Conservation (phyloP, 2,888 invertebrate species). For the Plagiodera versicolora region DNA sequence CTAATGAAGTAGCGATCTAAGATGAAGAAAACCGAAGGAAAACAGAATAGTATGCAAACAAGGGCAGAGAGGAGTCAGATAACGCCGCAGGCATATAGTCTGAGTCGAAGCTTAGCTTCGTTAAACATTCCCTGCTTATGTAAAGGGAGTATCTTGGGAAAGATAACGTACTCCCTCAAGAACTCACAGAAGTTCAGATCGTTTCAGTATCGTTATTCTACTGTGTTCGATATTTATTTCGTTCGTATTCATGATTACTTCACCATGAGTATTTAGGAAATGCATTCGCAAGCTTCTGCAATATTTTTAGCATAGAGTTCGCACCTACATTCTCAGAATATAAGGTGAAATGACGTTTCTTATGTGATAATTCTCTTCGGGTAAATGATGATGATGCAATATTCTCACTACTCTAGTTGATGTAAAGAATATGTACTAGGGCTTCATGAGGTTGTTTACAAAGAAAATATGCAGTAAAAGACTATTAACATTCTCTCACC, state of each 20-base stretch:
- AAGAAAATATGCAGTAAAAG: too few species aligned
- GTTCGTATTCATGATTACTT: not conserved
- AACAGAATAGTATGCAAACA: conserved; percentile 1
- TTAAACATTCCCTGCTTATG: not conserved
- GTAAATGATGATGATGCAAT: too few species aligned
- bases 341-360: too few species aligned
- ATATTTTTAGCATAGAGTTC: too few species aligned
- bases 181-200: not conserved
- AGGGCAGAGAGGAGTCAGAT: not conserved
- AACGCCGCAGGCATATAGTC: conserved; percentile 1
- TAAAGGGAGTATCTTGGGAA: not conserved
- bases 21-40: not conserved
- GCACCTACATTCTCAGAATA: too few species aligned
- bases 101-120: not conserved
- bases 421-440: too few species aligned
- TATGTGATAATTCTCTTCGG: too few species aligned
- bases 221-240: not conserved
- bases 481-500: too few species aligned
- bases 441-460: too few species aligned
- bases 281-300: too few species aligned
- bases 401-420: too few species aligned
- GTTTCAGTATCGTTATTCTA: not conserved
- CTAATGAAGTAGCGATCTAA: not conserved
- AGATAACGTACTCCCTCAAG: not conserved
- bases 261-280: not conserved